Conservation (phyloP, 2,888 invertebrate species). For the Zhengitettix transpicula region DNA sequence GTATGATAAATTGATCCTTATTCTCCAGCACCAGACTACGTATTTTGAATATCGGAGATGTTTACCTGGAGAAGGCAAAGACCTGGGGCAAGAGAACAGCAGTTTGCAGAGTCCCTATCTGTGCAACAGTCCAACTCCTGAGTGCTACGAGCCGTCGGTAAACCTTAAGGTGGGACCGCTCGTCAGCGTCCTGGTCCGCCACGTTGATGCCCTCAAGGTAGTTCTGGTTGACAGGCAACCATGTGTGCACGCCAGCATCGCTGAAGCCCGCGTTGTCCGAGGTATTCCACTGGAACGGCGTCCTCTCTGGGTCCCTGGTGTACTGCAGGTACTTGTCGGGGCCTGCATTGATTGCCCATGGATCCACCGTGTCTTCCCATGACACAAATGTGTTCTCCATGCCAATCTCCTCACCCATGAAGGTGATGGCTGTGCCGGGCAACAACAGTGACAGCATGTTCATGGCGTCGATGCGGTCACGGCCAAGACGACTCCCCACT, state of each 20-base stretch:
- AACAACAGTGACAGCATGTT: conserved; percentile 52
- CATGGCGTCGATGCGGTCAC: conserved; percentile 45
- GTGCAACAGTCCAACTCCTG: neutral
- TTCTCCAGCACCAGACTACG: no score
- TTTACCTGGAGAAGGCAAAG: conserved; percentile 2
- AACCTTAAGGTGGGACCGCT: conserved; percentile 36
- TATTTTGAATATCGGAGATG: no score
- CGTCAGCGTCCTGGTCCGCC: conserved; percentile 30
- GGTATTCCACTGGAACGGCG: conserved; percentile 22
- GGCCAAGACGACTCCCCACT: conserved; percentile 43
- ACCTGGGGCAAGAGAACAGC: neutral
- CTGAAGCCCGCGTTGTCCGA: conserved; percentile 7
- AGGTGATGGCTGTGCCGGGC: conserved; percentile 63
- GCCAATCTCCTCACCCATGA: conserved; percentile 75
- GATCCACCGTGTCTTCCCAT: conserved; percentile 45
- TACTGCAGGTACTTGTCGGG: conserved; percentile 6
- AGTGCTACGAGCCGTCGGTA: conserved; percentile 30
- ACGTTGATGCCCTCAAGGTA: conserved; percentile 37
- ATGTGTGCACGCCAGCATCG: conserved; percentile 29
- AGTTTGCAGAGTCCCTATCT: neutral
- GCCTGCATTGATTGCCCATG: conserved; percentile 33
- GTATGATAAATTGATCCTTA: no score
- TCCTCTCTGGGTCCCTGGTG: conserved; percentile 18
- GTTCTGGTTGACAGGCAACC: conserved; percentile 50
- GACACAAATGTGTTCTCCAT: conserved; percentile 46